These are phyloP conservation scores for Cyclophora albipunctata DNA, from an alignment of 2,888 invertebrate species.

Conservation along the genomic window DNA sequence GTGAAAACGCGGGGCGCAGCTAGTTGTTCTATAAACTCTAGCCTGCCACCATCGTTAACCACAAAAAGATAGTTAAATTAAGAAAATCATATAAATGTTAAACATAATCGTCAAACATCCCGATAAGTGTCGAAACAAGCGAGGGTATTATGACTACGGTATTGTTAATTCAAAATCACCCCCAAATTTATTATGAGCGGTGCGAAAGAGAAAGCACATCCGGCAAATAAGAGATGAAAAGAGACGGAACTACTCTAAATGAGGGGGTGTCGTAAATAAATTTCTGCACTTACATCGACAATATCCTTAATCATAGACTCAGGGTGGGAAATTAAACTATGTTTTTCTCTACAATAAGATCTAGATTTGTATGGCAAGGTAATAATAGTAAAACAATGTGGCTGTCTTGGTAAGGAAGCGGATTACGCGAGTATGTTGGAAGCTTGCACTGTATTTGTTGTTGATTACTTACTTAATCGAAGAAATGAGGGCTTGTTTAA, in stretches of 20 bases:
- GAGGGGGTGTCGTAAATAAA: slow-evolving; percentile 65
- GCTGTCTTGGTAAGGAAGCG: slow-evolving; percentile 46
- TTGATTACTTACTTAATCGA: slow-evolving; percentile 42
- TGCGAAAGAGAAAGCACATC: slow-evolving; percentile 35
- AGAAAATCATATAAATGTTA: slow-evolving; percentile 27
- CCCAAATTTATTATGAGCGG: slow-evolving; percentile 53
- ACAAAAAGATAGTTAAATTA: slow-evolving; percentile 10
- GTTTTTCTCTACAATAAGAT: slow-evolving; percentile 15
- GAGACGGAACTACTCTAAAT: slow-evolving; percentile 47
- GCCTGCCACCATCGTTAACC: too few relatives aligned
- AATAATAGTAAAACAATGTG: slow-evolving; percentile 40
- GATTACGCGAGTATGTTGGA: slow-evolving; percentile 51
- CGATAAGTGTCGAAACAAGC: slow-evolving; percentile 47
- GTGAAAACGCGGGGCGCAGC: too few relatives aligned
- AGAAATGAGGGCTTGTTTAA: too few relatives aligned
- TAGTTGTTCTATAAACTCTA: too few relatives aligned
- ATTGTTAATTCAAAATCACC: slow-evolving; percentile 62
- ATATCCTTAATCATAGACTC: slow-evolving; percentile 39
- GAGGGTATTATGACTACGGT: slow-evolving; percentile 55
- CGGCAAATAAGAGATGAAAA: slow-evolving; percentile 26
- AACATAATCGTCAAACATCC: slow-evolving; percentile 39
- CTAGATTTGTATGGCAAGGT: slow-evolving; percentile 21
- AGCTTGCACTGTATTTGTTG: slow-evolving; percentile 52
- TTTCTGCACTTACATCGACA: slow-evolving; percentile 52
- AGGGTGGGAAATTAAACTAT: slow-evolving; percentile 19